Conservation (phyloP, 2,888 invertebrate genomes). For the Melinaea menophilus region DNA sequence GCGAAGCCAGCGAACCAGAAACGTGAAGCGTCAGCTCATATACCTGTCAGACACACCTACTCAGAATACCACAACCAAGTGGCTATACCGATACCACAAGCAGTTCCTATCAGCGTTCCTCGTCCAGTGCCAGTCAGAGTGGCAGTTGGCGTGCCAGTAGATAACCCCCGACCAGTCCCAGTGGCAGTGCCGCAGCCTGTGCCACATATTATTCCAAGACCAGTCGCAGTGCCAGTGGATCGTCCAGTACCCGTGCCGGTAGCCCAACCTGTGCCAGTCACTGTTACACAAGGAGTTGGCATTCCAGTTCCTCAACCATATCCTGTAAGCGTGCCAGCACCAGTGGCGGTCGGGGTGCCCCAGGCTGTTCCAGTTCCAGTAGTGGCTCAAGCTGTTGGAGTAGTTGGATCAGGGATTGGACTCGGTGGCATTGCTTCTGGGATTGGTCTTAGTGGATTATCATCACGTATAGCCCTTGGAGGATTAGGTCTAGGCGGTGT, state of each 20-base stretch:
- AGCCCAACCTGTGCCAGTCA: conserved; percentile 73
- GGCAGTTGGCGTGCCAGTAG: conserved; percentile 70
- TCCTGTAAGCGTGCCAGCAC: conserved; percentile 61
- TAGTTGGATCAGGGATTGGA: conserved; percentile 6
- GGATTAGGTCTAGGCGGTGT: conserved; percentile 9
- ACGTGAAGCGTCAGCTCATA: conserved; percentile 32
- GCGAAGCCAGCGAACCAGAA: conserved; percentile 28
- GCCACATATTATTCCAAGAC: conserved; percentile 60
- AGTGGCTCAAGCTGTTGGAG: conserved; percentile 32
- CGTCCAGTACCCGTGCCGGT: conserved; percentile 76
- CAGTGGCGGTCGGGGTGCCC: conserved; percentile 60
- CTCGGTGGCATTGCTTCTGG: neutral
- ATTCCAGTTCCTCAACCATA: conserved; percentile 77
- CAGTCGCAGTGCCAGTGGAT: conserved; percentile 69
- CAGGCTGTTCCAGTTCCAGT: conserved; percentile 51
- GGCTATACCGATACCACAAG: conserved; percentile 73
- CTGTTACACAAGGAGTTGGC: conserved; percentile 71
- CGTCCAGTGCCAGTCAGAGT: conserved; percentile 72
- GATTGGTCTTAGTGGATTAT: conserved; percentile 11
- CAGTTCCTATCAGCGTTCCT: conserved; percentile 57
- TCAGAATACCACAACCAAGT: conserved; percentile 71
- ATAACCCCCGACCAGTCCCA: conserved; percentile 56
- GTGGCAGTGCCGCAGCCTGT: conserved; percentile 66
- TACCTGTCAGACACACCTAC: conserved; percentile 60
- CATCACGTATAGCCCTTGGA: neutral